Conservation (phyloP, 1,140 invertebrate genomes). For the Spodoptera litura region DNA sequence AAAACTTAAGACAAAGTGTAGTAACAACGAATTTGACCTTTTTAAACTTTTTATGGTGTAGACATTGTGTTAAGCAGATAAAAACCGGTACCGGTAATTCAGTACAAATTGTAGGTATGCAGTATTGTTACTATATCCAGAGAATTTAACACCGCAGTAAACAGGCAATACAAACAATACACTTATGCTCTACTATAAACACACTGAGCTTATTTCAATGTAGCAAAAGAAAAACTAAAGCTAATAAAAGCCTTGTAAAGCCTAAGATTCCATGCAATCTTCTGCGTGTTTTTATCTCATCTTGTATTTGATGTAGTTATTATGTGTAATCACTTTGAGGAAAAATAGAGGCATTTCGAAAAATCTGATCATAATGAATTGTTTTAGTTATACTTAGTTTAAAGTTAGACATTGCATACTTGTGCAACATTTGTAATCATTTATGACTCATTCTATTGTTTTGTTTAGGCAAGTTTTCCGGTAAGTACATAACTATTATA, state of each 20-base stretch:
- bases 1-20: too few relatives aligned
- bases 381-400: too few relatives aligned
- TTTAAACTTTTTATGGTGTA: neutral
- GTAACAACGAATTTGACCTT: too few relatives aligned
- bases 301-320: too few relatives aligned
- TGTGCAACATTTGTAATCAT: neutral
- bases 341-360: too few relatives aligned
- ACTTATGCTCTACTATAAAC: neutral
- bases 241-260: neutral
- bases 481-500: neutral
- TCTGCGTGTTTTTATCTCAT: too few relatives aligned
- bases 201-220: neutral
- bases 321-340: too few relatives aligned
- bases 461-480: constrained; percentile 7
- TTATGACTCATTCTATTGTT: constrained; percentile 27
- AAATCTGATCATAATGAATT: too few relatives aligned
- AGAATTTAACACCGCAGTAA: constrained; percentile 30
- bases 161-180: constrained; percentile 14
- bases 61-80: neutral
- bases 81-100: neutral
- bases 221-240: neutral
- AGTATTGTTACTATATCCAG: constrained; percentile 28
- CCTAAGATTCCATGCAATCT: too few relatives aligned
- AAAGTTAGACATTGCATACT: too few relatives aligned
- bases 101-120: neutral